phyloP scores from a whole-genome alignment of 2,888 invertebrate genomes.

The Tolmerus cingulatus region DNA sequence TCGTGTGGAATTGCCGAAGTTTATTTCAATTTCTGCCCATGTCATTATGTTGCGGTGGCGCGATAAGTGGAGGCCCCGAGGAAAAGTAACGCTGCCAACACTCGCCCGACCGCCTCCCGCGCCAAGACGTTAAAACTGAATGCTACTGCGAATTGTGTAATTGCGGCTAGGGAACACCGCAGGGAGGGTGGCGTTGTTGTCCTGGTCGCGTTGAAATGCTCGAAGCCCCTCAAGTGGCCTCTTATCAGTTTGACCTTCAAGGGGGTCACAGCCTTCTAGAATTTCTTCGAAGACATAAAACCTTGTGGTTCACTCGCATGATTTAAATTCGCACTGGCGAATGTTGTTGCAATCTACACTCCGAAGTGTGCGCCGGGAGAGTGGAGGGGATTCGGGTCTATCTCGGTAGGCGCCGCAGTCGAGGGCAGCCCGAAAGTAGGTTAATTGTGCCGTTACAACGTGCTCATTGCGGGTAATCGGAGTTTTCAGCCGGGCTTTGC shows the following conservation, averaged over 20 bases:
- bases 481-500: not conserved
- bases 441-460: not conserved
- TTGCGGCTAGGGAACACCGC: not conserved
- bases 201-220: not conserved
- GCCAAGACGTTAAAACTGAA: not conserved
- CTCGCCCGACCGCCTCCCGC: too few relatives aligned
- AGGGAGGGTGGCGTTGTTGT: not conserved
- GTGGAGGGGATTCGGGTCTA: not conserved
- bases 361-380: not conserved
- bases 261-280: slow-evolving; percentile 12
- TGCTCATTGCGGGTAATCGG: not conserved
- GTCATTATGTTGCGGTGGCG: not conserved
- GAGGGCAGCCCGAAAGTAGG: not conserved
- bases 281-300: not conserved
- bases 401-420: not conserved
- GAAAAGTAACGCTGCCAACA: not conserved
- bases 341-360: not conserved
- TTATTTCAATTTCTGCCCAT: slow-evolving; percentile 1
- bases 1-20: not conserved
- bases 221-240: not conserved
- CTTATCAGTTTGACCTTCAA: slow-evolving; percentile 24
- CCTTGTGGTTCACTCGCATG: not conserved
- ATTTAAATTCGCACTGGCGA: not conserved
- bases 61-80: not conserved
- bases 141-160: not conserved